These are phyloP conservation scores for Chloebia gouldiae DNA, from an alignment of 2,113 vertebrate species.

Conservation along the genomic window DNA sequence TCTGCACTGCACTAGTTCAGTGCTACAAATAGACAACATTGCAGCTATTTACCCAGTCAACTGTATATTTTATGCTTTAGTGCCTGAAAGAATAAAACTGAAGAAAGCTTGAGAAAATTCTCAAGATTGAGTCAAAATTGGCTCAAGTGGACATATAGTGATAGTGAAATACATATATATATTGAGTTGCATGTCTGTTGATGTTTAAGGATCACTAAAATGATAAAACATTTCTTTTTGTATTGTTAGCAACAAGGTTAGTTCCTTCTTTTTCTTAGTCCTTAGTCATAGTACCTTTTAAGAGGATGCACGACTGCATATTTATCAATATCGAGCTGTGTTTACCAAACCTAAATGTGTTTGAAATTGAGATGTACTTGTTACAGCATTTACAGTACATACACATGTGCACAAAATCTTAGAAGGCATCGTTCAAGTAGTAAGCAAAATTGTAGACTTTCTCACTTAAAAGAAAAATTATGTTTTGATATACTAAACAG, in stretches of 20 bases:
- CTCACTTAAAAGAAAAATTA: not conserved
- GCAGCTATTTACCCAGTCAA: not conserved
- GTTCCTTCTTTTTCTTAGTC: not conserved
- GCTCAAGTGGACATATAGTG: not conserved
- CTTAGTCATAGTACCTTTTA: not conserved
- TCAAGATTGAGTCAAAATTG: not conserved
- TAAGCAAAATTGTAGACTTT: not conserved
- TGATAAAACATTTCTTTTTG: not conserved
- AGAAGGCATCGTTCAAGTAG: not conserved
- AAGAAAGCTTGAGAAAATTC: not conserved
- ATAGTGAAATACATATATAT: not conserved
- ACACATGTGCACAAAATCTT: not conserved
- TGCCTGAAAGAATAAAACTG: not conserved
- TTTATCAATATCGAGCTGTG: not conserved
- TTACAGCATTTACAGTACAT: not conserved
- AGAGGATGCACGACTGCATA: not conserved
- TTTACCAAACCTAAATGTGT: not conserved
- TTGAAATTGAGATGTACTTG: not conserved
- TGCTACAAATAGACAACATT: not conserved
- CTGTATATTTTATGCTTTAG: not conserved
- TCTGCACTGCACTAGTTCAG: not conserved
- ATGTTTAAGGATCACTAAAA: not conserved
- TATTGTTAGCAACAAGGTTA: not conserved
- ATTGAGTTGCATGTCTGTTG: not conserved
- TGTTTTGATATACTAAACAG: not conserved